phyloP scores from a whole-genome alignment of 2,113 vertebrate species.

The Stigmatopora argus region DNA sequence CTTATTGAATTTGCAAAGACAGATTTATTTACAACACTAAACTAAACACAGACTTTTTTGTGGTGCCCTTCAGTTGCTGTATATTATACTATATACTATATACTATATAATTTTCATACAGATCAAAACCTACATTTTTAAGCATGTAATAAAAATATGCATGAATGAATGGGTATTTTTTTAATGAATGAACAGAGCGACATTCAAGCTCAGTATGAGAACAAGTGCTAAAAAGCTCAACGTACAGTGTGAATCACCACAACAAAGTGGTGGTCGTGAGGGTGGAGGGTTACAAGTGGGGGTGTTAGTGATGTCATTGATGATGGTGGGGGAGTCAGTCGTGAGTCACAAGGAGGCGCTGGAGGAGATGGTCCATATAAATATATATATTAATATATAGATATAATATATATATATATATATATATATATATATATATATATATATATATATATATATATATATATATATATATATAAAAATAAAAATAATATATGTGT shows the following conservation, averaged over 20 bases:
- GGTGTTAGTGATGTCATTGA: conserved; percentile 60
- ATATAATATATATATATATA: too few species aligned
- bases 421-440: too few species aligned
- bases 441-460: conserved; percentile 19
- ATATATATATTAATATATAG: neutral
- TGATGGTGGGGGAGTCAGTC: conserved; percentile 55
- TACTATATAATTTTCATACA: too few species aligned
- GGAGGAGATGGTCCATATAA: conserved; percentile 38
- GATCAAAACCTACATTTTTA: too few species aligned
- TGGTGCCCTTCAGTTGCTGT: too few species aligned
- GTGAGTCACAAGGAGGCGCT: conserved; percentile 62
- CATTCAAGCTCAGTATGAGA: conserved; percentile 36
- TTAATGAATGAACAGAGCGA: conserved; percentile 42
- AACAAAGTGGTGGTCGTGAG: conserved; percentile 58
- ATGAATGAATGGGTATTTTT: neutral
- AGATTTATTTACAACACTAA: too few species aligned
- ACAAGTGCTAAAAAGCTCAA: conserved; percentile 38
- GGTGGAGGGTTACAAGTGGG: conserved; percentile 34
- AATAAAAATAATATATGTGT: conserved; percentile 1
- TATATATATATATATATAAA: too few species aligned
- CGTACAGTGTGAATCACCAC: conserved; percentile 68
- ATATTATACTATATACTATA: too few species aligned
- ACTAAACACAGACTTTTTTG: too few species aligned
- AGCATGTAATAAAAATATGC: too few species aligned
- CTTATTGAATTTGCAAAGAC: too few species aligned